Percentiles rank a stretch among this genome's conserved stretches.
phyloP scores from a whole-genome alignment of 2,888 invertebrate genomes.

The Tinea pellionella region DNA sequence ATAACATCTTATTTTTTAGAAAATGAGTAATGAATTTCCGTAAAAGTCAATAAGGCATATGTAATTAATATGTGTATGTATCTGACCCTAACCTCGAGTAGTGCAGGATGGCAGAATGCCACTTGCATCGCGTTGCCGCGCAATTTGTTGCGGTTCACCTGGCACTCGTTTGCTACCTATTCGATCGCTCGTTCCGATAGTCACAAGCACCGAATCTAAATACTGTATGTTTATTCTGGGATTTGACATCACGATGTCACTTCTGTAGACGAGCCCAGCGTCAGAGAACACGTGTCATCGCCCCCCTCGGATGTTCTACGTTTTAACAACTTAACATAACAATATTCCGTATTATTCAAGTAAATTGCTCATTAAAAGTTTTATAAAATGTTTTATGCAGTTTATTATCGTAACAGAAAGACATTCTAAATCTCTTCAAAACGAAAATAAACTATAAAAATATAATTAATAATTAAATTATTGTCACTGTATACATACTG shows the following conservation, averaged over 20 bases:
- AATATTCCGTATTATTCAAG: not conserved
- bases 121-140: conserved; percentile 17
- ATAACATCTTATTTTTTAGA: no score
- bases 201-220: conserved; percentile 1
- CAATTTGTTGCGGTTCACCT: conserved; percentile 17
- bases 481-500: no score
- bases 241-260: conserved; percentile 47
- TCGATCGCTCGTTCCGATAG: conserved; percentile 1
- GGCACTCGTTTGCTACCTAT: conserved; percentile 5
- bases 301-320: conserved; percentile 24
- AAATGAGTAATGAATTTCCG: not conserved
- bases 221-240: conserved; percentile 36
- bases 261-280: conserved; percentile 28
- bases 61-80: not conserved
- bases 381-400: no score
- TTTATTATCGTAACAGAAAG: no score
- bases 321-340: conserved; percentile 23
- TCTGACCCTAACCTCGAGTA: conserved; percentile 18
- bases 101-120: conserved; percentile 25
- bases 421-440: no score
- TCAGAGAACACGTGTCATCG: conserved; percentile 49
- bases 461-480: no score
- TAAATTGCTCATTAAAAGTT: no score
- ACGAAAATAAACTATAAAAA: no score
- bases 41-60: not conserved